Conservation (phyloP, 1,140 invertebrate genomes). For the Paracyclopina nana region DNA sequence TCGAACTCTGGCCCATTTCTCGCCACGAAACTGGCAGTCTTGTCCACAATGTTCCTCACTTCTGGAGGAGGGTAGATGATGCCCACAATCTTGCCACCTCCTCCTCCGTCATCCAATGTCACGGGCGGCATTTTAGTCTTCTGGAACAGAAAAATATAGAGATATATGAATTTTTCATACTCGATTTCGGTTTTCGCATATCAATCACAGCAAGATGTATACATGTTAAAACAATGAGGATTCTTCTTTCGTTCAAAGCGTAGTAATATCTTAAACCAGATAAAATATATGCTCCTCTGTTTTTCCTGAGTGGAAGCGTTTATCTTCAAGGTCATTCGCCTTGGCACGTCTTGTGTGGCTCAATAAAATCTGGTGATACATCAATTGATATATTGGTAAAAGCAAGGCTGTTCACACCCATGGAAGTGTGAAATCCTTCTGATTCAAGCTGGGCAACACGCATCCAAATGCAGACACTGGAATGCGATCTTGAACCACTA, state of each 20-base stretch:
- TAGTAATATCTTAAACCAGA: not conserved
- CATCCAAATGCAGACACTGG: constrained; percentile 3
- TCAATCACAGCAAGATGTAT: not conserved
- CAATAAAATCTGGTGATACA: not conserved
- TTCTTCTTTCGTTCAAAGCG: not conserved
- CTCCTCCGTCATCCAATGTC: not conserved
- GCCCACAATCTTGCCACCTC: not conserved
- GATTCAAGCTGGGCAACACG: not conserved
- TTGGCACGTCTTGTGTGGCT: too few species aligned
- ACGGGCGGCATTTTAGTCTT: not conserved
- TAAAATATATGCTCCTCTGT: not conserved
- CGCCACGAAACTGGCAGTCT: constrained; percentile 93
- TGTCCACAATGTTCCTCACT: constrained; percentile 68
- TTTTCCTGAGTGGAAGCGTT: too few species aligned
- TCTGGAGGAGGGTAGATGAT: constrained; percentile 13
- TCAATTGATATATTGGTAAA: not conserved
- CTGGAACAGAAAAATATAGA: constrained; percentile 7
- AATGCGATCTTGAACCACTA: not conserved
- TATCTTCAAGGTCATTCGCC: too few species aligned
- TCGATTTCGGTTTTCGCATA: not conserved
- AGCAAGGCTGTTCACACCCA: not conserved
- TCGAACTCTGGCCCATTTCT: constrained; percentile 97
- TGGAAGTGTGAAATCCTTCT: not conserved
- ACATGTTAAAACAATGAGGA: not conserved
- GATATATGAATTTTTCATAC: not conserved